Evolutionary conservation across 2,113 vertebrate species (phyloP).

Genomic region (pig (Sus scrofa)): DNA sequence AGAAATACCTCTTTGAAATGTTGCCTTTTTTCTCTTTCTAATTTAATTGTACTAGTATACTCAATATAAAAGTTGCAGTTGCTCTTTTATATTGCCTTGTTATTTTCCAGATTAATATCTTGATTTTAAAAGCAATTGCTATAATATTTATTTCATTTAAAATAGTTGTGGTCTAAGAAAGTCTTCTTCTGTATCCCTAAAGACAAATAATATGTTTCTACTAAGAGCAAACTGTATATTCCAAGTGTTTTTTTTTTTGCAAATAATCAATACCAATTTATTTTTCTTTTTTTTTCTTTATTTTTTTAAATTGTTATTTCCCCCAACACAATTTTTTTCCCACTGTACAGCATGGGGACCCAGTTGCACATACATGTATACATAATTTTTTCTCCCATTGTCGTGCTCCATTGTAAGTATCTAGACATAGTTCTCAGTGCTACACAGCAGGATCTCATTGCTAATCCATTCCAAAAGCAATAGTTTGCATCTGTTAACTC

Average conservation of each 20-base stretch:
- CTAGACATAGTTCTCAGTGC: no score
- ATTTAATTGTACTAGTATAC: not conserved
- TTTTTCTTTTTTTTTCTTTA: no score
- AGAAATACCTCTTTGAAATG: not conserved
- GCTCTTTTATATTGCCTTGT: not conserved
- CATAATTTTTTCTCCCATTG: no score
- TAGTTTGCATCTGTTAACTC: no score
- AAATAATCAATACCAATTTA: not conserved
- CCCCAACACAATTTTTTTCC: no score
- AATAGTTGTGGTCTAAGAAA: not conserved
- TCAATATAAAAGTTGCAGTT: not conserved
- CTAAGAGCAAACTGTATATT: not conserved
- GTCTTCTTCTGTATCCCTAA: not conserved
- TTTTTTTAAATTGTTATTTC: no score
- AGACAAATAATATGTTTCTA: not conserved
- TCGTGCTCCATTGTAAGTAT: no score
- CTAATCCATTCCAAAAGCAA: no score
- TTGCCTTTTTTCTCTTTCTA: not conserved
- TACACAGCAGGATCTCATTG: no score
- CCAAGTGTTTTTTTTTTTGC: not conserved
- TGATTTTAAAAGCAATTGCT: conserved; percentile 11
- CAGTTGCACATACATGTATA: no score
- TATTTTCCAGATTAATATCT: not conserved
- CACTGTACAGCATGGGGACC: no score
- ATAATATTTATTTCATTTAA: not conserved